Evolutionary conservation across 2,888 invertebrate species (phyloP), one percentile per base, ranked within the genome.

Genomic region (Argyresthia goedartella): DNA sequence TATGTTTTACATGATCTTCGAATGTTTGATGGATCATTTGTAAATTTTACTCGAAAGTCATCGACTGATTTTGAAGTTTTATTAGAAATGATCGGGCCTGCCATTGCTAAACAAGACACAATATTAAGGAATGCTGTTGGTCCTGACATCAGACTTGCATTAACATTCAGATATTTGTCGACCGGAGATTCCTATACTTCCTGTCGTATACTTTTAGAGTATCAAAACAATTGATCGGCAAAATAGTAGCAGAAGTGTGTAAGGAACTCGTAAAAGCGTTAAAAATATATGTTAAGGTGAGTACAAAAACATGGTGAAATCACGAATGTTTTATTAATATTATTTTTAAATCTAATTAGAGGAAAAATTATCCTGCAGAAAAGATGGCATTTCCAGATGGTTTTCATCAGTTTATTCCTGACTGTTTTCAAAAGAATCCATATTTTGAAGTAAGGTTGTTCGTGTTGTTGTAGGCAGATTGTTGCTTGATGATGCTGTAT

Each of bases 121-220:
- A 39, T 33, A n/a, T 50, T 16, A 8, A 14, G 41, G 33, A 14
- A 39, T 8, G 50, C 50, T 16, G 33, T 50, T 33, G n/a, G 33
- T 11, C 7, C 25, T 11, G 8, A 15, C 9, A 11, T 33, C 8
- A 50, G 50, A 41, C 11, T 50, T 9, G 15, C 25, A 14, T 11
- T 50, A 41, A 50, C 50, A 14, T 50, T 50, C 11, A 14, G 50
- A 41, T 50, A 15, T 25, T 41, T 50, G 50, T 9, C 50, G 8
- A 50, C 41, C 8, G 50, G 50, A 39, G 50, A 50, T 41, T 50
- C 50, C 11, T 50, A 41, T 25, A 16, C 41, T 33, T n/a, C n/a
- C n/a, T n/a, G n/a, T n/a, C n/a, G n/a, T n/a, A n/a, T n/a, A 14
- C 25, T 8, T 50, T 50, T 50, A 14, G n/a, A 15, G 16, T 50